Evolutionary conservation across 2,888 invertebrate genomes (phyloP), one percentile per base, ranked within the genome.

Genomic region (Tethea ocularis): DNA sequence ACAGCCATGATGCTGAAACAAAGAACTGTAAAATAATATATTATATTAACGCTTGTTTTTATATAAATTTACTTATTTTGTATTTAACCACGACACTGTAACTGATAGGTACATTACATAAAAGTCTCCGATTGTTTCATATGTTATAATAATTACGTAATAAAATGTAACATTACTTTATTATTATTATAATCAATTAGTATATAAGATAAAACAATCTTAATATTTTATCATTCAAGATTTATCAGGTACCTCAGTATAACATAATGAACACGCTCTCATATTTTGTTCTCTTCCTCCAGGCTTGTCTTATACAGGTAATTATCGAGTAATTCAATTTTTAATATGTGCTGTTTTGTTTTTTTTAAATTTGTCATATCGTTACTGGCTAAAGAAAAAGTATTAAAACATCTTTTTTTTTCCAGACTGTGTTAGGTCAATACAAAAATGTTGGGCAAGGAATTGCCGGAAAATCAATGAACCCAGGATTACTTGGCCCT

Each of bases 1-100:
- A 61, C 33, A 33, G 61, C 58, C 67, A 67, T 55, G 51, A 60
- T 55, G 11, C 46, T 55, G 22, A 20, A 3, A n/a, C 15, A 53
- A 22, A 57, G 67, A 22, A 51, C 57, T 20, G 1, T 46, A 10
- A 46, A 41, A 41, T 41, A 15, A 33, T 55, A 38, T 52, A 52
- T 51, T 52, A 17, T 11, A 33, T 7, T 7, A 6, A 10, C 20
- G 8, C 1, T 2, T 54, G 1, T 33, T 13, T 33, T 24, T 33
- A 33, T 17, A 54, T 13, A 36, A 7, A 11, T 22, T 22, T 22
- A 22, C 15, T 20, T 11, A 11, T 22, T 13, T 54, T 33, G 13
- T 11, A 11, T 22, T 13, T 54, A 22, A 29, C 20, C 11, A 22
- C 7, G 20, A 5, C 11, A 17, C 3, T 26, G 1, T 54, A 46